A percentile compares a stretch with the other conserved stretches of the same genome.
Conservation (phyloP, 2,113 vertebrate species). For the Sinocyclocheilus rhinocerous region DNA sequence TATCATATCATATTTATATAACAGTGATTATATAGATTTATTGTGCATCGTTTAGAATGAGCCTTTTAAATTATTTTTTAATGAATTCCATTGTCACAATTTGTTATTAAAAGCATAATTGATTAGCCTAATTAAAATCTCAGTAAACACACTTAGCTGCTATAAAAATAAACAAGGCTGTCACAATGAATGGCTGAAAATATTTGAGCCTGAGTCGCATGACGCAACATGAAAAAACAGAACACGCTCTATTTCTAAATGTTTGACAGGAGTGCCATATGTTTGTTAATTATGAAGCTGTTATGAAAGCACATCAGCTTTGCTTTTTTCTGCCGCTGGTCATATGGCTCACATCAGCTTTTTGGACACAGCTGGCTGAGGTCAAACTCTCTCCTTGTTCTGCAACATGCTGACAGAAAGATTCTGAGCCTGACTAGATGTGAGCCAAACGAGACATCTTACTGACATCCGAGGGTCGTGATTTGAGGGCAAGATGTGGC, state of each 20-base stretch:
- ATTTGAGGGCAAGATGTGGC: not conserved
- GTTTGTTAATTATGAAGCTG: slow-evolving; percentile 45
- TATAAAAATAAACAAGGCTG: slow-evolving; percentile 39
- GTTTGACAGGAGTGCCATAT: slow-evolving; percentile 48
- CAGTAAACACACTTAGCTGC: slow-evolving; percentile 1
- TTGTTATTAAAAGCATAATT: slow-evolving; percentile 14
- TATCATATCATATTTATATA: not conserved
- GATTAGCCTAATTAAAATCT: slow-evolving; percentile 29
- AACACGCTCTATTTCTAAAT: slow-evolving; percentile 35
- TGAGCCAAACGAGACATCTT: not conserved
- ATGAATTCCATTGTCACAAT: slow-evolving; percentile 15
- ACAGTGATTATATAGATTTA: not conserved
- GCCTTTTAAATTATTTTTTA: slow-evolving; percentile 2
- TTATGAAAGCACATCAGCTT: slow-evolving; percentile 44
- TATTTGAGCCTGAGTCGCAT: slow-evolving; percentile 25
- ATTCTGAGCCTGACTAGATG: slow-evolving; percentile 20
- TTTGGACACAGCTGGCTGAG: slow-evolving; percentile 47
- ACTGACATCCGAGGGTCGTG: slow-evolving; percentile 1
- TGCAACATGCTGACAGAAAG: slow-evolving; percentile 46
- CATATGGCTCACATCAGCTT: slow-evolving; percentile 52
- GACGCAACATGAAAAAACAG: slow-evolving; percentile 43
- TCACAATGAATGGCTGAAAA: slow-evolving; percentile 29
- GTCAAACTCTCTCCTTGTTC: slow-evolving; percentile 48
- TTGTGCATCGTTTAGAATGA: not conserved
- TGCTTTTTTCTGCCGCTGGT: slow-evolving; percentile 37